Evolutionary conservation across 64 coral and sea anemone genomes (phyloP).

Genomic region (Porites lutea): DNA sequence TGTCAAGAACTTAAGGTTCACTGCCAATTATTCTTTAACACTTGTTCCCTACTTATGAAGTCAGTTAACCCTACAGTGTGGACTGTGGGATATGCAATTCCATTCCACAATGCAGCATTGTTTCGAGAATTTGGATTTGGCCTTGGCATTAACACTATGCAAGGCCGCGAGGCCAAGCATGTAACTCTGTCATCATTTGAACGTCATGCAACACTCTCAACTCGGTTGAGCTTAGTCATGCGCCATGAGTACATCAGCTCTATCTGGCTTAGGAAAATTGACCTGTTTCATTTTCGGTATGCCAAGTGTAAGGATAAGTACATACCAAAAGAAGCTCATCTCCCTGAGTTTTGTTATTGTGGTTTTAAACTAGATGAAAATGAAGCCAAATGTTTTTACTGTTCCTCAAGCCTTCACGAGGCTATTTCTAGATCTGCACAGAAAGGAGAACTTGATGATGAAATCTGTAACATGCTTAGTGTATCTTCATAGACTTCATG

Average conservation of each 20-base stretch:
- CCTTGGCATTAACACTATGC: constrained; percentile 43
- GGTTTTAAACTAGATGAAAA: constrained; percentile 17
- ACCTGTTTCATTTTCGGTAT: constrained; percentile 45
- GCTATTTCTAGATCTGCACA: constrained; percentile 17
- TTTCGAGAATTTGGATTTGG: constrained; percentile 39
- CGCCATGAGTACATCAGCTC: constrained; percentile 60
- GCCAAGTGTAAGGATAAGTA: constrained; percentile 53
- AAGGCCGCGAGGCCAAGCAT: constrained; percentile 37
- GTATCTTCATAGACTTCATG: not conserved
- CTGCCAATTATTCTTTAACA: constrained; percentile 47
- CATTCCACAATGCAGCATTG: constrained; percentile 31
- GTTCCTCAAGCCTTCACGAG: constrained; percentile 1
- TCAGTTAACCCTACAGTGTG: constrained; percentile 64
- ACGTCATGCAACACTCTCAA: constrained; percentile 59
- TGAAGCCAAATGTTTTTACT: constrained; percentile 28
- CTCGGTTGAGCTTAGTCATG: constrained; percentile 45
- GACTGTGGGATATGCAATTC: constrained; percentile 71
- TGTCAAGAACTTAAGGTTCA: not conserved
- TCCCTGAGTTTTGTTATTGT: constrained; percentile 34
- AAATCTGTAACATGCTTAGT: constrained; percentile 40
- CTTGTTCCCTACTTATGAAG: constrained; percentile 30
- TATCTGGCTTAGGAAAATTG: constrained; percentile 34
- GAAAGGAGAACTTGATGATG: constrained; percentile 4
- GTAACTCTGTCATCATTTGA: constrained; percentile 53
- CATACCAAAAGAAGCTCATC: constrained; percentile 16